Evolutionary conservation across 2,888 invertebrate genomes (phyloP).

Genomic region (Isotomurus palustris): DNA sequence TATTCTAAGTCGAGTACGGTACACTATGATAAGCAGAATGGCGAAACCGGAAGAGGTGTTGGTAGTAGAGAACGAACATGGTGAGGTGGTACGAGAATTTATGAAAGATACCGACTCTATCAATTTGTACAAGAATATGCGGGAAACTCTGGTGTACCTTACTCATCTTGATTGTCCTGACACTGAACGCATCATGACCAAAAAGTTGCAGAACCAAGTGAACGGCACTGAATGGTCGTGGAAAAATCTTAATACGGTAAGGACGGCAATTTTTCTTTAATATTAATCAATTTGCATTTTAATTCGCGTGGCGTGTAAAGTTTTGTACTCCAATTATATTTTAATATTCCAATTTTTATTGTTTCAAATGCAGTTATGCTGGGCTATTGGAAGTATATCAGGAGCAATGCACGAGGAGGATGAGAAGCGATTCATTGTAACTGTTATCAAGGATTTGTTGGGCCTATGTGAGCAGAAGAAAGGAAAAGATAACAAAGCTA

Average conservation of each 20-base stretch:
- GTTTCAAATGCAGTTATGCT: slow-evolving; percentile 65
- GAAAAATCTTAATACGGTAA: slow-evolving; percentile 94
- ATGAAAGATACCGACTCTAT: slow-evolving; percentile 99
- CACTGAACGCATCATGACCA: slow-evolving; percentile 98
- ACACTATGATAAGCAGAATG: slow-evolving; percentile 99
- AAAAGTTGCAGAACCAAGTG: slow-evolving; percentile 95
- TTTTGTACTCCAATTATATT: not conserved
- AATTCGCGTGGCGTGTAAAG: not conserved
- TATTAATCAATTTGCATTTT: too few species aligned
- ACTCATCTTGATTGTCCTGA: slow-evolving; percentile 98
- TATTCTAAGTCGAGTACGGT: slow-evolving; percentile 67
- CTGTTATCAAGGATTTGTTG: slow-evolving; percentile 95
- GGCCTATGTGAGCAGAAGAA: slow-evolving; percentile 98
- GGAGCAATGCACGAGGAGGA: slow-evolving; percentile 99
- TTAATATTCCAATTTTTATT: not conserved
- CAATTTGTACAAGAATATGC: slow-evolving; percentile 98
- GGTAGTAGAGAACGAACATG: slow-evolving; percentile 99
- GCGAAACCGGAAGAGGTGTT: slow-evolving; percentile 99
- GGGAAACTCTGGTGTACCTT: slow-evolving; percentile 93
- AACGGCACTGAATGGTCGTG: slow-evolving; percentile 99
- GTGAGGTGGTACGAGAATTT: slow-evolving; percentile 97
- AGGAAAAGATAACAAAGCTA: slow-evolving; percentile 98
- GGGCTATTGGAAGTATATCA: slow-evolving; percentile 99
- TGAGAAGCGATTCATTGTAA: slow-evolving; percentile 96
- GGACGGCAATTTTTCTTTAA: slow-evolving; percentile 23